These are phyloP conservation scores for Hassar affinis DNA, from an alignment of 2,113 vertebrate species.

Conservation along the genomic window DNA sequence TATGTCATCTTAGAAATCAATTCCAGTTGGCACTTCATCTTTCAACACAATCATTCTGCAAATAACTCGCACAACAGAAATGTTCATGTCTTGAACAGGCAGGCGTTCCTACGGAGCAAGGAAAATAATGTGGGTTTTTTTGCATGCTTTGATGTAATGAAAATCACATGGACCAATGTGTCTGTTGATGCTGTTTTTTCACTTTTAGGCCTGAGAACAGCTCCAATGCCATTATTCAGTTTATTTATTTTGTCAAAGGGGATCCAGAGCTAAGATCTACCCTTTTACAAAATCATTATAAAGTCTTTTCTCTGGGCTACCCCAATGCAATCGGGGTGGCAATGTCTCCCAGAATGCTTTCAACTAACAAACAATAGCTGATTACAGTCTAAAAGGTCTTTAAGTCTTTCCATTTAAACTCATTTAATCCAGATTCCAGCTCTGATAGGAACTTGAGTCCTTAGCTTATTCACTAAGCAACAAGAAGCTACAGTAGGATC, in stretches of 20 bases:
- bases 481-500: background rate
- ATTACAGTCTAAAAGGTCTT: background rate
- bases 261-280: background rate
- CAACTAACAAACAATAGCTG: slow-evolving; percentile 14
- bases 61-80: background rate
- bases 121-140: background rate
- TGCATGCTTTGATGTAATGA: background rate
- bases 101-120: background rate
- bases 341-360: too few species aligned
- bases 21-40: slow-evolving; percentile 2
- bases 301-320: background rate
- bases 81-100: background rate
- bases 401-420: background rate
- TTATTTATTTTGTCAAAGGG: background rate
- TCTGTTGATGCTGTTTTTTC: background rate
- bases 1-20: background rate
- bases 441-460: background rate
- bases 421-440: background rate
- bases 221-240: background rate
- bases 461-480: background rate
- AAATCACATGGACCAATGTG: background rate
- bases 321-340: too few species aligned
- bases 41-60: background rate
- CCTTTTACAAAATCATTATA: background rate
- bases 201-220: slow-evolving; percentile 6